These are phyloP conservation scores for Nanorana parkeri DNA, from an alignment of 2,113 vertebrate species.

Conservation along the genomic window DNA sequence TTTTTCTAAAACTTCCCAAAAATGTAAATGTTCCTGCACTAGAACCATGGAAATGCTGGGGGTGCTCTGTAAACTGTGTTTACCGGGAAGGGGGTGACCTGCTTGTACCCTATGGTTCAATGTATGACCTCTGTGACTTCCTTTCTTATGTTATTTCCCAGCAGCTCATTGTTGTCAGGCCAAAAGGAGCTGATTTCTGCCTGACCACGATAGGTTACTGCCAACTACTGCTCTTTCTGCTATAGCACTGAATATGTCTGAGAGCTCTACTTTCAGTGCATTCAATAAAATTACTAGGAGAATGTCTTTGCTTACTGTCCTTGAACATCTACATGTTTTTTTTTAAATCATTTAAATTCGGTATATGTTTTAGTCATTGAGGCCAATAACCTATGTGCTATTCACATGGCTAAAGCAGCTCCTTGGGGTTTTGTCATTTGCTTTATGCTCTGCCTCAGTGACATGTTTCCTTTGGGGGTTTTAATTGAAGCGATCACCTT, in stretches of 20 bases:
- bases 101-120: too few species aligned
- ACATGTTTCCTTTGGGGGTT: slow-evolving; percentile 37
- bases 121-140: too few species aligned
- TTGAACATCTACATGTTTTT: slow-evolving; percentile 4
- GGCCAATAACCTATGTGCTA: slow-evolving; percentile 3
- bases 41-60: too few species aligned
- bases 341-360: background rate
- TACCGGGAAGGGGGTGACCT: too few species aligned
- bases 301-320: slow-evolving; percentile 5
- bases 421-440: slow-evolving; percentile 27
- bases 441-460: slow-evolving; percentile 24
- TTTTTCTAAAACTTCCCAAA: too few species aligned
- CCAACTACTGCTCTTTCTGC: too few species aligned
- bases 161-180: too few species aligned
- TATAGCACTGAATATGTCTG: background rate
- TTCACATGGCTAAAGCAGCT: background rate
- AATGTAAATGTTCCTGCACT: too few species aligned
- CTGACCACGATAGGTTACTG: too few species aligned
- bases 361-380: slow-evolving; percentile 3
- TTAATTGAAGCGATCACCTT: slow-evolving; percentile 47
- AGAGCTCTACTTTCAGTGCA: background rate
- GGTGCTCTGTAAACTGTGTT: too few species aligned
- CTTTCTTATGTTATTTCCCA: too few species aligned
- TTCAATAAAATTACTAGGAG: background rate
- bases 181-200: too few species aligned